A percentile compares a stretch with the other conserved stretches of the same genome.
Conservation (phyloP, 2,113 vertebrate species). For the Mesoclemmys tuberculata region DNA sequence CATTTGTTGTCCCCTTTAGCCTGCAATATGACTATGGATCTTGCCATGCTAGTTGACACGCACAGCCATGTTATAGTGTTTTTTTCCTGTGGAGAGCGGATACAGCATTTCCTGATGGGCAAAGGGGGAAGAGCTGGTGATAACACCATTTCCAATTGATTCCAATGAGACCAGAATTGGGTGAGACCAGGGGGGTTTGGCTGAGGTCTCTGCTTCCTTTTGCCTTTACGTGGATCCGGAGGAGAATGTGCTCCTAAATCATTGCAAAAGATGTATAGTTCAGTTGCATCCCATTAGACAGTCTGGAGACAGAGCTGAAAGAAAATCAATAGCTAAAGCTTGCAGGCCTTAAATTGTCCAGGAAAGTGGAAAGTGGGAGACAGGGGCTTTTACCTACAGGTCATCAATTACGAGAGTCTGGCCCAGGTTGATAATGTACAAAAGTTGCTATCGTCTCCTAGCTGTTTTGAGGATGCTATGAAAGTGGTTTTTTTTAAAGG, state of each 20-base stretch:
- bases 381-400: neutral
- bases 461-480: neutral
- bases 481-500: neutral
- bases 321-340: neutral
- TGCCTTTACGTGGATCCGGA: neutral
- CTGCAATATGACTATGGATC: neutral
- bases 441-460: neutral
- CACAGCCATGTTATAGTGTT: neutral
- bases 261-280: neutral
- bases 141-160: too few species aligned
- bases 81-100: neutral
- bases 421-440: neutral
- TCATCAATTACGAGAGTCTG: neutral
- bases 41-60: neutral
- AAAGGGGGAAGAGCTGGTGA: conserved; percentile 20
- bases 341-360: neutral
- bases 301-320: neutral
- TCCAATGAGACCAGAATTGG: neutral
- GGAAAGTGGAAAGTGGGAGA: neutral
- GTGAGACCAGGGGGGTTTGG: neutral
- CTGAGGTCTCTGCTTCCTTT: neutral
- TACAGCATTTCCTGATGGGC: neutral
- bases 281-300: conserved; percentile 1
- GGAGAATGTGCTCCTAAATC: neutral
- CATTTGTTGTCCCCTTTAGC: neutral